A percentile compares a stretch with the other conserved stretches of the same genome.
Conservation (phyloP, 2,797 vertebrate species). For the Acridotheres tristis region DNA sequence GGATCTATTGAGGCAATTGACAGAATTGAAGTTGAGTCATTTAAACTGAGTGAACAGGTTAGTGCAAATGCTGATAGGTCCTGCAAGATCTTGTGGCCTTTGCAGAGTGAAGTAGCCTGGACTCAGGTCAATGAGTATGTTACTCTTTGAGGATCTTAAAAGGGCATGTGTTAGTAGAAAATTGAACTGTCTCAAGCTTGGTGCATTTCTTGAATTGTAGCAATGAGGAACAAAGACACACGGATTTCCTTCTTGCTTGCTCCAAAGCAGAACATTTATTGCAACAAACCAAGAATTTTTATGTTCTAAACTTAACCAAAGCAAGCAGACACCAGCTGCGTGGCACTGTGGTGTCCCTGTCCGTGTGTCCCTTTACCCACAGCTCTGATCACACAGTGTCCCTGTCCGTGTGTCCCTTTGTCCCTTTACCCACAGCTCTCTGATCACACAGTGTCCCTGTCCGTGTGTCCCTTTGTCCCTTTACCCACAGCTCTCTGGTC, state of each 20-base stretch:
- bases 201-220: neutral
- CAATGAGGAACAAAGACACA: neutral
- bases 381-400: no score
- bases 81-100: neutral
- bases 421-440: no score
- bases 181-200: neutral
- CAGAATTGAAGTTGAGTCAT: neutral
- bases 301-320: no score
- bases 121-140: neutral
- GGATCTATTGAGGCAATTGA: neutral
- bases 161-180: neutral
- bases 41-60: neutral
- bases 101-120: neutral
- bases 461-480: neutral
- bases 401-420: no score
- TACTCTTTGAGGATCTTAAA: neutral
- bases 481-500: neutral
- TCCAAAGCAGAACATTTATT: neutral
- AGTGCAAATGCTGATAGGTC: neutral
- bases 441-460: neutral
- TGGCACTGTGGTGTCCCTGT: accelerated
- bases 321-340: neutral
- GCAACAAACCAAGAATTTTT: neutral
- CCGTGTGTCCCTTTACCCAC: neutral
- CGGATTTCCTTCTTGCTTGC: neutral